phyloP scores from a whole-genome alignment of 2,888 invertebrate species.

The Crematogaster levior region DNA sequence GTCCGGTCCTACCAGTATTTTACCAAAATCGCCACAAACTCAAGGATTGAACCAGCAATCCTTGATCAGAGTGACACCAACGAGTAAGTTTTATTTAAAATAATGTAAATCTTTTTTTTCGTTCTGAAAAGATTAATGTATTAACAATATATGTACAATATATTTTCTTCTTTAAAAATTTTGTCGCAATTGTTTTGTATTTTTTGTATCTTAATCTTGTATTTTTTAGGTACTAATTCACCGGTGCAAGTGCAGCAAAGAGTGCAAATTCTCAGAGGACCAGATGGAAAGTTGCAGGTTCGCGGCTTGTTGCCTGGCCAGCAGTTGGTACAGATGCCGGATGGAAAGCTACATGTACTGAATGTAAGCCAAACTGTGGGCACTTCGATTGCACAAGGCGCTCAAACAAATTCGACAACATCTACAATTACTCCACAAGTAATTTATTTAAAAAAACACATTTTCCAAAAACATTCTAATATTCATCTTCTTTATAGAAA shows the following conservation, averaged over 20 bases:
- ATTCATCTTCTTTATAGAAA: neutral
- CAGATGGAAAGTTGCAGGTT: slow-evolving; percentile 96
- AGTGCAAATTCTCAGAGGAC: slow-evolving; percentile 95
- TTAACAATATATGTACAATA: neutral
- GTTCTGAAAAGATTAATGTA: neutral
- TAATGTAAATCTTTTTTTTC: neutral
- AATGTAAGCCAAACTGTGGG: slow-evolving; percentile 88
- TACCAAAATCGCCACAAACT: slow-evolving; percentile 86
- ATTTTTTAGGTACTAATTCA: slow-evolving; percentile 70
- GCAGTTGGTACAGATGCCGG: slow-evolving; percentile 96
- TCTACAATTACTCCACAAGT: slow-evolving; percentile 61
- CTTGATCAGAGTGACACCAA: slow-evolving; percentile 86
- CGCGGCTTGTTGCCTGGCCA: slow-evolving; percentile 96
- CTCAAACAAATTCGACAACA: slow-evolving; percentile 63
- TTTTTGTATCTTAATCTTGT: neutral
- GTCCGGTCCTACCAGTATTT: slow-evolving; percentile 87
- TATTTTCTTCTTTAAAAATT: neutral
- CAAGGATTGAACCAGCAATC: slow-evolving; percentile 85
- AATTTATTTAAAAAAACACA: slow-evolving; percentile 30
- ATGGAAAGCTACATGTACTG: slow-evolving; percentile 96
- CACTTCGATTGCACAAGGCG: slow-evolving; percentile 81
- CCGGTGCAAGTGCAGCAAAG: slow-evolving; percentile 88
- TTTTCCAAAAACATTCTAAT: neutral
- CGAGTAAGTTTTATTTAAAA: slow-evolving; percentile 66
- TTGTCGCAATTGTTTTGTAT: neutral